Evolutionary conservation across 2,888 invertebrate species (phyloP), one percentile per base, ranked within the genome.

Genomic region (Apocheima hispidaria): DNA sequence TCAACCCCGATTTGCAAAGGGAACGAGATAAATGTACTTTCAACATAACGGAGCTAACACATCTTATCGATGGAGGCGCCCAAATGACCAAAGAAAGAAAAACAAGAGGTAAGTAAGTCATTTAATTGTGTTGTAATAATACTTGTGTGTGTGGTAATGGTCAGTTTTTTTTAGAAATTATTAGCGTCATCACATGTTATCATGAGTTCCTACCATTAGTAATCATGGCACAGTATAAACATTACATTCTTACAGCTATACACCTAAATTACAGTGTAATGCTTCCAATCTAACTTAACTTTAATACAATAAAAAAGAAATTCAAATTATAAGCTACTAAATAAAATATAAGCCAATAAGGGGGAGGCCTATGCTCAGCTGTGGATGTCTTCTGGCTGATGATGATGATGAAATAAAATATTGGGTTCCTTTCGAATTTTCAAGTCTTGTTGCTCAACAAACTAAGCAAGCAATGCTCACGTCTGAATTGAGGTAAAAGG

Each of bases 21-120:
- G 97, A 97, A 88, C 94, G 97, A 65, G 92, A 95, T 66, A 95
- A 94, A 72, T 96, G 97, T 74, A 94, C 95, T n/a, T 97, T 97
- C 80, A 93, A 95, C 81, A 88, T 94, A 1, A 86, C 90, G 58
- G 98, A 98, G 87, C 91, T 98, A 69, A 97, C 97, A 0, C 88
- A 96, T 79, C 93, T 97, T 68, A 93, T 97, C 70, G 96, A 97
- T 87, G 98, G 97, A 5, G 95, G 96, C n/a, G 87, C 88, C 55
- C 93, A 95, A 55, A 96, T 95, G 86, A 97, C 97, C 1, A 88
- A 92, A 52, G 95, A 95, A 74, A 94, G 97, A 69, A 95, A 79
- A 62, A 87, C 84, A 68, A 81, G 86, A 84, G 93, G 93, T 93
- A 82, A 69, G 44, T 69, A 20, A 56, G 41, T 58, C 9, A 46